Conservation (phyloP, 2,797 vertebrate species). For the Smutsia temminckii region DNA sequence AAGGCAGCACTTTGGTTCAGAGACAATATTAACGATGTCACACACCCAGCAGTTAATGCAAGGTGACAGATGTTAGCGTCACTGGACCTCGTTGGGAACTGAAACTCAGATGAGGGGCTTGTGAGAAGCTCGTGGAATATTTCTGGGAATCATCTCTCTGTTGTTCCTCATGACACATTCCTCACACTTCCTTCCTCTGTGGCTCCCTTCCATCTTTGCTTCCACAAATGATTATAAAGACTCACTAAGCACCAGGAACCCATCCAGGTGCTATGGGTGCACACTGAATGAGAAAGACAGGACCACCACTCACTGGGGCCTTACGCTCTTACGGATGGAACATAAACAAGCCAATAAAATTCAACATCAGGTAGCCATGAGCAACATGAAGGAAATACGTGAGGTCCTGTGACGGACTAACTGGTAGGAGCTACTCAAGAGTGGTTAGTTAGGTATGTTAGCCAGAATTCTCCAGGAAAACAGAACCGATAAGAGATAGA, state of each 20-base stretch:
- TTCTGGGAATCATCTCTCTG: background rate
- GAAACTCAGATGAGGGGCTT: background rate
- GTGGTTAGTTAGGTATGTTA: background rate
- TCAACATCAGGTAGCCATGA: background rate
- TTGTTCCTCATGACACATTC: background rate
- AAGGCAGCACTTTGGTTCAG: background rate
- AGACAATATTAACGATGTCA: background rate
- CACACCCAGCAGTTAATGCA: accelerated
- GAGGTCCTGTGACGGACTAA: background rate
- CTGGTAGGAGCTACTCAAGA: background rate
- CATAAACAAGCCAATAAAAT: background rate
- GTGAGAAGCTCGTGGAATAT: background rate
- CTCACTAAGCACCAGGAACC: background rate
- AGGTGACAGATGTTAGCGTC: background rate
- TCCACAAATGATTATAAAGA: too few species aligned
- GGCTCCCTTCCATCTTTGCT: background rate
- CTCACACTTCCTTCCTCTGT: background rate
- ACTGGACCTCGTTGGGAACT: background rate
- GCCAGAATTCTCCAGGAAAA: background rate
- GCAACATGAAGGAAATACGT: background rate
- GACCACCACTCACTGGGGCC: accelerated
- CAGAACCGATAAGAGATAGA: background rate
- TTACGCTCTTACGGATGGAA: background rate
- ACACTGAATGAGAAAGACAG: background rate
- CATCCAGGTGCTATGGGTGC: background rate